Evolutionary conservation across 2,888 invertebrate genomes (phyloP).

Genomic region (Ormia ochracea): DNA sequence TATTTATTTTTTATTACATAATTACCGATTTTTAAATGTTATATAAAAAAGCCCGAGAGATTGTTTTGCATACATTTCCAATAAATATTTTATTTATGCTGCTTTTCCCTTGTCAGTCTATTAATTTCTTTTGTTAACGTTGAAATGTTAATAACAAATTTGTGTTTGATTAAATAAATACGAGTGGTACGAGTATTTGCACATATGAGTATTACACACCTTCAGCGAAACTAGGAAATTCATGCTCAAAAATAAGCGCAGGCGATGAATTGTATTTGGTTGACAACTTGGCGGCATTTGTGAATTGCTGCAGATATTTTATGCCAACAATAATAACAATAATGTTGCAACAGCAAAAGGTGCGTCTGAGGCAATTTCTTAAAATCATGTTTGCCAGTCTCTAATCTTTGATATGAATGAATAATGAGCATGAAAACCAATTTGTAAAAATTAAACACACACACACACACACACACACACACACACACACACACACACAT

Average conservation of each 20-base stretch:
- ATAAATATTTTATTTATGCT: background rate
- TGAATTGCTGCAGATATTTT: constrained; percentile 31
- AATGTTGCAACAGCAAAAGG: constrained; percentile 37
- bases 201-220: constrained; percentile 44
- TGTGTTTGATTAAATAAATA: background rate
- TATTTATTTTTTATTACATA: too few species aligned
- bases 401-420: background rate
- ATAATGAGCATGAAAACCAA: background rate
- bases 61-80: background rate
- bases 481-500: background rate
- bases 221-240: constrained; percentile 66
- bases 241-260: constrained; percentile 72
- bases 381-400: constrained; percentile 15
- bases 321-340: constrained; percentile 48
- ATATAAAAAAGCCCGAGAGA: background rate
- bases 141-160: background rate
- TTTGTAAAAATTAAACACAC: constrained; percentile 8
- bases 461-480: background rate
- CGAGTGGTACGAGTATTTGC: too few species aligned
- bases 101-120: background rate
- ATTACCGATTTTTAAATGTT: background rate
- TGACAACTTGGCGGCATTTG: constrained; percentile 44
- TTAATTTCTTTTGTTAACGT: background rate
- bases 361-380: constrained; percentile 26
- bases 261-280: constrained; percentile 66